A percentile compares a stretch with the other conserved stretches of the same genome.
These are phyloP conservation scores for Linnaemya vulpina DNA, from an alignment of 2,888 invertebrate species.

Conservation along the genomic window DNA sequence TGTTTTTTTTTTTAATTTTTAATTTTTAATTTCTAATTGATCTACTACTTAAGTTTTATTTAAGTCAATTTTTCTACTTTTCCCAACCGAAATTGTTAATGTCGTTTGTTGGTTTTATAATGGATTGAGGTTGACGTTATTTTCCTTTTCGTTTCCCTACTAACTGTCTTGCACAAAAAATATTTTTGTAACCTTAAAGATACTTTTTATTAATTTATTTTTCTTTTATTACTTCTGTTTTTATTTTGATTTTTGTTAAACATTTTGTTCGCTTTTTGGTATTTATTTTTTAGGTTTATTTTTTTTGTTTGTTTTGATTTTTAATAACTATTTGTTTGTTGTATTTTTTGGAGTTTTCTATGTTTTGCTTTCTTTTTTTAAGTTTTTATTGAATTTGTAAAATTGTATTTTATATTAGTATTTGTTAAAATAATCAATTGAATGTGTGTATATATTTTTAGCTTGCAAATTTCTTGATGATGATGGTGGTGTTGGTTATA, in stretches of 20 bases:
- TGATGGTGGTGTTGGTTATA: conserved; percentile 64
- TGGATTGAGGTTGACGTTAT: conserved; percentile 34
- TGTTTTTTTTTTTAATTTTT: conserved; percentile 9
- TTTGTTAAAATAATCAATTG: conserved; percentile 17
- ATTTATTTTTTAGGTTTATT: conserved; percentile 25
- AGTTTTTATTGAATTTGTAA: conserved; percentile 47
- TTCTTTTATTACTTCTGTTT: conserved; percentile 16
- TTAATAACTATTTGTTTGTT: conserved; percentile 43
- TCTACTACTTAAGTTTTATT: conserved; percentile 51
- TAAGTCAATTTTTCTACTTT: conserved; percentile 48
- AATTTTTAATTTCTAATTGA: conserved; percentile 51
- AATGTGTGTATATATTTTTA: conserved; percentile 29
- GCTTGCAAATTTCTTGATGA: conserved; percentile 49
- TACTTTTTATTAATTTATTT: not conserved
- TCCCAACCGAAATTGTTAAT: conserved; percentile 37
- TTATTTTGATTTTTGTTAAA: conserved; percentile 68
- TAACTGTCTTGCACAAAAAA: conserved; percentile 59
- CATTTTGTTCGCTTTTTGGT: conserved; percentile 51
- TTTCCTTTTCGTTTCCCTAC: conserved; percentile 58
- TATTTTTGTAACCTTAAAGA: conserved; percentile 7
- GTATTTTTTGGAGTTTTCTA: conserved; percentile 20
- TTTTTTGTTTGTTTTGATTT: conserved; percentile 56
- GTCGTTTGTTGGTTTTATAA: conserved; percentile 27
- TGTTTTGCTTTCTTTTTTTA: conserved; percentile 29
- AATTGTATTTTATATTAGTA: conserved; percentile 46